phyloP scores from a whole-genome alignment of 2,797 vertebrate genomes.

The Diplodus puntazzo region DNA sequence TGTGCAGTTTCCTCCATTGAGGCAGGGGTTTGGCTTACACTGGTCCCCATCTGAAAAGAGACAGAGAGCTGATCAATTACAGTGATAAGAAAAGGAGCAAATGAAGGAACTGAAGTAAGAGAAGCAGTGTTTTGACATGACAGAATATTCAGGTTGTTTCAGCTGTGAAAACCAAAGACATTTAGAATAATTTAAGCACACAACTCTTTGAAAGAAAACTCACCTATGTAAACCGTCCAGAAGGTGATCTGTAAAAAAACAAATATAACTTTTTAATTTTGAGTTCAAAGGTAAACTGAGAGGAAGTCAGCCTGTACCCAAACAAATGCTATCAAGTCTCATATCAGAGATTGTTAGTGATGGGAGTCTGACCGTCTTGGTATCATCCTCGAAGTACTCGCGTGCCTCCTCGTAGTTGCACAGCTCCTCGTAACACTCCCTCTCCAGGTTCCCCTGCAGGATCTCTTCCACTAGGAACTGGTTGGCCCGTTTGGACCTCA shows the following conservation, averaged over 20 bases:
- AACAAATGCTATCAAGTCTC: background rate
- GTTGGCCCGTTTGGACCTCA: constrained; percentile 85
- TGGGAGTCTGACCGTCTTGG: constrained; percentile 76
- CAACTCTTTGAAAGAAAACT: constrained; percentile 50
- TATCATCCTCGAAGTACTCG: constrained; percentile 88
- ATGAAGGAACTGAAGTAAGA: background rate
- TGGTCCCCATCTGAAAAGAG: constrained; percentile 82
- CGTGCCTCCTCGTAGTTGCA: constrained; percentile 91
- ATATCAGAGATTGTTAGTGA: rapidly evolving
- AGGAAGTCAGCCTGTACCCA: background rate
- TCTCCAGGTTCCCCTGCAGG: constrained; percentile 90
- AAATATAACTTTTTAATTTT: background rate
- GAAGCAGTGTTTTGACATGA: too few relatives aligned
- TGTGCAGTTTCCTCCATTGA: constrained; percentile 85
- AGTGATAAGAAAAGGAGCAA: background rate
- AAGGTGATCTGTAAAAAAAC: constrained; percentile 82
- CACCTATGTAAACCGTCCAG: constrained; percentile 88
- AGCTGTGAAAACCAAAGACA: too few relatives aligned
- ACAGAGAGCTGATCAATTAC: background rate
- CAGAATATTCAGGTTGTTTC: too few relatives aligned
- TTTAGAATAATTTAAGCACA: too few relatives aligned
- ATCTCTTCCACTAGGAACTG: constrained; percentile 89
- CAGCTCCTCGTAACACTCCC: constrained; percentile 90
- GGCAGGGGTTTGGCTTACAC: constrained; percentile 89
- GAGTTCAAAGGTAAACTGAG: too few relatives aligned